Evolutionary conservation across 2,888 invertebrate species (phyloP).

Genomic region (Polymixis lichenea): DNA sequence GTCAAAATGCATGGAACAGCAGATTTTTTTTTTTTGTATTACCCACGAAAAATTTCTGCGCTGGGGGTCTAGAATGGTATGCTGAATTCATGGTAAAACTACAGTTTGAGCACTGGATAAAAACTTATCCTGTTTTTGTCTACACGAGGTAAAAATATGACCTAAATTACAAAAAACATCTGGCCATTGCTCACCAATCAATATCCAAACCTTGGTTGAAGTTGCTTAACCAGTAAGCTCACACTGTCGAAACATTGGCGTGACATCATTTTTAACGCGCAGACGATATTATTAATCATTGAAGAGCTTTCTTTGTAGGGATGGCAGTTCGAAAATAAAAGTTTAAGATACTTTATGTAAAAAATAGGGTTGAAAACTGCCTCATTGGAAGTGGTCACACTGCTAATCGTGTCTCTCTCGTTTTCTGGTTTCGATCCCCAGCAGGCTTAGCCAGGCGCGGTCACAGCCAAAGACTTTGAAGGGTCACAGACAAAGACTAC

Average conservation of each 20-base stretch:
- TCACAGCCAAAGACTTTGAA: no score
- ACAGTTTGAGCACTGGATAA: no score
- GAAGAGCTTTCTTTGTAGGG: constrained; percentile 20
- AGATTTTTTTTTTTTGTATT: no score
- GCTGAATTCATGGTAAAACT: no score
- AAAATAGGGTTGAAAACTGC: not conserved
- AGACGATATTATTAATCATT: constrained; percentile 53
- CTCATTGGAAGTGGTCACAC: not conserved
- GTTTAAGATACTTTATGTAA: not conserved
- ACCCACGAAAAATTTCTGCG: no score
- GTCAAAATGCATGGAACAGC: no score
- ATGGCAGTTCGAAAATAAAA: not conserved
- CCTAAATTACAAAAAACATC: constrained; percentile 13
- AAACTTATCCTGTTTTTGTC: no score
- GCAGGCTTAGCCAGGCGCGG: no score
- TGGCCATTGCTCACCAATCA: constrained; percentile 53
- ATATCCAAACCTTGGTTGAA: constrained; percentile 56
- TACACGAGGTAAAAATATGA: not conserved
- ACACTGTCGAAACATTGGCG: constrained; percentile 12
- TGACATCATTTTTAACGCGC: constrained; percentile 58
- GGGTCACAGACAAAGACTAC: no score
- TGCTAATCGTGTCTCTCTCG: no score
- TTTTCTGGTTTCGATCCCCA: no score
- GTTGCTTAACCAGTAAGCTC: constrained; percentile 56
- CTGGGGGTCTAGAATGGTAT: no score